Conservation (phyloP, 2,797 vertebrate species). For the Passerculus sandwichensis region DNA sequence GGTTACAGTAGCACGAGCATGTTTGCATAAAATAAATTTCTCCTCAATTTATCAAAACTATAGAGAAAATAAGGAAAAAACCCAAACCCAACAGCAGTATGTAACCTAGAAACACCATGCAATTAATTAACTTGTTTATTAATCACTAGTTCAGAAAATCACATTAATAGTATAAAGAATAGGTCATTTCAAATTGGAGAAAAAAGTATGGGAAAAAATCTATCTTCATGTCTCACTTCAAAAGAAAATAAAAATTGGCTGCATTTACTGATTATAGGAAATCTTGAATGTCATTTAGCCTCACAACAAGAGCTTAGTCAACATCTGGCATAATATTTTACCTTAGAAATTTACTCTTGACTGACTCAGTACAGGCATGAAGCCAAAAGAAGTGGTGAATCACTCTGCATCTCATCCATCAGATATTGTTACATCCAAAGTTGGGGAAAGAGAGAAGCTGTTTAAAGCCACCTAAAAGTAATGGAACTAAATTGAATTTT, state of each 20-base stretch:
- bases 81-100: not conserved
- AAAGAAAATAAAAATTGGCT: conserved; percentile 25
- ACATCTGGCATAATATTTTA: conserved; percentile 60
- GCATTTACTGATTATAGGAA: conserved; percentile 16
- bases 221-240: not conserved
- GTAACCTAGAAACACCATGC: not conserved
- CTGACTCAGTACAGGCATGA: conserved; percentile 34
- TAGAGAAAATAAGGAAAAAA: not conserved
- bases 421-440: conserved; percentile 24
- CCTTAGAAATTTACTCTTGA: conserved; percentile 49
- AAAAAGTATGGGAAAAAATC: not conserved
- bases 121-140: not conserved
- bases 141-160: not conserved
- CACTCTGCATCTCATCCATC: not conserved
- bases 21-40: not conserved
- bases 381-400: conserved; percentile 55
- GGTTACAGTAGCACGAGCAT: not conserved
- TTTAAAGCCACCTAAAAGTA: not conserved
- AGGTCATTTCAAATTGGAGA: not conserved
- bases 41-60: not conserved
- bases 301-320: conserved; percentile 62
- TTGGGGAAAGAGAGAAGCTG: not conserved
- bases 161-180: not conserved
- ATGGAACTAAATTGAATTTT: not conserved
- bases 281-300: conserved; percentile 32